A percentile compares a stretch with the other conserved stretches of the same genome.
Evolutionary conservation across 2,888 invertebrate genomes (phyloP).

Genomic region (Troilus luridus): DNA sequence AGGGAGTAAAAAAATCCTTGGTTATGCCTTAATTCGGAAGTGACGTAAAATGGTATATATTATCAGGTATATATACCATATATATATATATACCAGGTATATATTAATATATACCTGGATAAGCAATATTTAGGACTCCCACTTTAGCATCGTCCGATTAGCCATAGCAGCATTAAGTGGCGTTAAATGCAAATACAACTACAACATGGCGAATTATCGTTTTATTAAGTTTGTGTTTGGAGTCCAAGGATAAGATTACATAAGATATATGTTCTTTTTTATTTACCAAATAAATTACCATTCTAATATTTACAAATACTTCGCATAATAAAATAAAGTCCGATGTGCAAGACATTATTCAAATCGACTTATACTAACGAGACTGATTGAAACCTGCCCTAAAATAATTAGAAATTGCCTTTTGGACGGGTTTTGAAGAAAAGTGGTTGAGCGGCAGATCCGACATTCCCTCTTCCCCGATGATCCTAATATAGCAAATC

Average conservation of each 20-base stretch:
- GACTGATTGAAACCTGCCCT: not conserved
- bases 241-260: not conserved
- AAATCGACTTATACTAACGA: constrained; percentile 6
- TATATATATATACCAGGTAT: no score
- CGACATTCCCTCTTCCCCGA: no score
- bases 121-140: no score
- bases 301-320: not conserved
- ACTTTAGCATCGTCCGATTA: no score
- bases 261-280: not conserved
- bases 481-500: not conserved
- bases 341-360: not conserved
- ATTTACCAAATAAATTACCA: not conserved
- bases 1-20: no score
- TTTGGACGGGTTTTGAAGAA: not conserved
- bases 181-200: no score
- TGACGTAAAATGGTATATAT: no score
- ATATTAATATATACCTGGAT: no score
- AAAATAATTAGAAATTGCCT: constrained; percentile 14
- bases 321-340: not conserved
- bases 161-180: no score
- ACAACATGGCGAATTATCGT: not conserved
- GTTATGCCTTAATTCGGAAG: no score
- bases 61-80: no score
- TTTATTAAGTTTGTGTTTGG: not conserved
- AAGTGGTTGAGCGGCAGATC: not conserved